A percentile compares a stretch with the other conserved stretches of the same genome.
Evolutionary conservation across 1,140 invertebrate species (phyloP).

Genomic region (Sycobia sp.): DNA sequence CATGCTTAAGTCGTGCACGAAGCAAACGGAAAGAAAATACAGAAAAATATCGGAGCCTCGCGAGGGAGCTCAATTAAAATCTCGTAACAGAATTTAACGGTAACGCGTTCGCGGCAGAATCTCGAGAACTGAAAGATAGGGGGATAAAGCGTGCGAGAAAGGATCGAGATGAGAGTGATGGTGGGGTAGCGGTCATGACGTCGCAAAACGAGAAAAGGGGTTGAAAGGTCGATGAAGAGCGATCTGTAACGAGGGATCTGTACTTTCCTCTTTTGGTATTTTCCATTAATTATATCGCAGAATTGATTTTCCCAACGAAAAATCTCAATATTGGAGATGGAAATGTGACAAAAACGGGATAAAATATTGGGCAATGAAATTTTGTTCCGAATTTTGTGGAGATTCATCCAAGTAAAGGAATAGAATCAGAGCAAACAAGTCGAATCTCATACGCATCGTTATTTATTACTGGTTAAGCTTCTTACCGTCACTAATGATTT

Average conservation of each 20-base stretch:
- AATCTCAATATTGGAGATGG: too few relatives aligned
- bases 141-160: too few relatives aligned
- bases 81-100: constrained; percentile 27
- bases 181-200: constrained; percentile 15
- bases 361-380: too few relatives aligned
- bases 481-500: too few relatives aligned
- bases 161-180: too few relatives aligned
- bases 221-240: constrained; percentile 25
- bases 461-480: too few relatives aligned
- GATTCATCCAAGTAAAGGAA: too few relatives aligned
- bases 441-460: too few relatives aligned
- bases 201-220: constrained; percentile 33
- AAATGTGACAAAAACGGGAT: too few relatives aligned
- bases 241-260: not conserved
- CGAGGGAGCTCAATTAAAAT: constrained; percentile 25
- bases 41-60: constrained; percentile 18
- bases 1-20: not conserved
- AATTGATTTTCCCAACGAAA: constrained; percentile 29
- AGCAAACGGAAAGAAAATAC: constrained; percentile 2
- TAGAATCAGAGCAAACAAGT: too few relatives aligned
- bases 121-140: not conserved
- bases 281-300: constrained; percentile 18
- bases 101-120: not conserved
- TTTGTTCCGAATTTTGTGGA: too few relatives aligned
- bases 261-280: not conserved